Evolutionary conservation across 2,797 vertebrate genomes (phyloP).

Genomic region (Sorex maritimensis): DNA sequence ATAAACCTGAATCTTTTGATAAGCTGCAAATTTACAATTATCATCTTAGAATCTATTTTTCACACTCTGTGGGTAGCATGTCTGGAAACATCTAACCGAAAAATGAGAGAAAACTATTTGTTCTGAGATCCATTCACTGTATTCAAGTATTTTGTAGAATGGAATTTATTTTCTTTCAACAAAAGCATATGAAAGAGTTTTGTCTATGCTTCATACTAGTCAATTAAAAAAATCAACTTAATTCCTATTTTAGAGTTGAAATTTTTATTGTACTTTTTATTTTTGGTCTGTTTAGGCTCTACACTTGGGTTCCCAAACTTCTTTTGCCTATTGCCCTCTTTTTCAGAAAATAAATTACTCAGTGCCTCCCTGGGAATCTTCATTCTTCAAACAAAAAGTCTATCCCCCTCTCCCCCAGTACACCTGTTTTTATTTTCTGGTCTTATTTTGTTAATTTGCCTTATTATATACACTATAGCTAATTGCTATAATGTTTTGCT

Average conservation of each 20-base stretch:
- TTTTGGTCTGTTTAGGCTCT: slow-evolving; percentile 45
- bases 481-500: neutral
- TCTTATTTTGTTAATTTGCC: slow-evolving; percentile 11
- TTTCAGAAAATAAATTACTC: too few species aligned
- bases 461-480: neutral
- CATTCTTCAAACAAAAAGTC: neutral
- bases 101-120: neutral
- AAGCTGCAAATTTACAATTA: slow-evolving; percentile 79
- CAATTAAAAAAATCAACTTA: neutral
- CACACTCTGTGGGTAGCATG: neutral
- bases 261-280: slow-evolving; percentile 49
- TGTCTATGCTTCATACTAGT: neutral
- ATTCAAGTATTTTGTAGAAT: slow-evolving; percentile 17
- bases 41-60: neutral
- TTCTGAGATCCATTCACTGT: neutral
- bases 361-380: too few species aligned
- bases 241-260: slow-evolving; percentile 51
- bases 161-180: slow-evolving; percentile 66
- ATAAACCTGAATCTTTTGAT: slow-evolving; percentile 85
- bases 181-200: slow-evolving; percentile 31
- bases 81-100: neutral
- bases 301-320: too few species aligned
- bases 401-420: neutral
- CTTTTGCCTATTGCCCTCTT: too few species aligned
- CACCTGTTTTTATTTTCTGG: neutral